Evolutionary conservation across 2,797 vertebrate genomes (phyloP), one percentile per base, ranked within the genome.

Genomic region (Lacerta bilineata): DNA sequence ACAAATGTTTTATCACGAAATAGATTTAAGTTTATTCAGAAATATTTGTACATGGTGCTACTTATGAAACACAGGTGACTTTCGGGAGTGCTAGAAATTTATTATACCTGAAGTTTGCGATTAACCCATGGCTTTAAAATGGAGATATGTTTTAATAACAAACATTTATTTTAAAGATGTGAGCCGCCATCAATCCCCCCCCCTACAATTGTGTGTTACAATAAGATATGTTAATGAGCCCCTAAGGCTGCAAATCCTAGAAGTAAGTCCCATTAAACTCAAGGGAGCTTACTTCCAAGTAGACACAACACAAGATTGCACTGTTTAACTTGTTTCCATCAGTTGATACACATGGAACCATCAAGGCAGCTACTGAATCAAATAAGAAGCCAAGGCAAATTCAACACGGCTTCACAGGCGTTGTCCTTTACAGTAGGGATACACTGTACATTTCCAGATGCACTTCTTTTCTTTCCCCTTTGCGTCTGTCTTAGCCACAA

Each of bases 61-160:
- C 71, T 87, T 87, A 87, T 29, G 74, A 83, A 90, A 23, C 90
- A 94, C 91, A 39, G 69, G 17, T 75, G 55, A 0, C 64, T 2
- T 84, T 84, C 90, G 3, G 1, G 3, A 61, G 11, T 88, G 29
- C 23, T 75, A 85, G 25, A 61, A 76, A 83, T 93, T 85, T 80
- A 79, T 89, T 80, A 88, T 93, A 93, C 84, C 91, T 72, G 87
- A 95, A 94, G 84, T 94, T 92, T 36, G 25, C 3, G 18, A 39
- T 39, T 0, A 68, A 72, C 15, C 29, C 0, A 17, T 80, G 13
- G 23, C 2, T 0, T 55, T 33, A 0, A 25, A 7, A n/a, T 39
- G 27, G 25, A 75, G 3, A 59, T 68, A 79, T 46, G 66, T 33
- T 20, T 0, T 74, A 0, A 1, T 0, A 75, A 25, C 13, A 77